Conservation (phyloP, 2,797 vertebrate species). For the Falco naumanni region DNA sequence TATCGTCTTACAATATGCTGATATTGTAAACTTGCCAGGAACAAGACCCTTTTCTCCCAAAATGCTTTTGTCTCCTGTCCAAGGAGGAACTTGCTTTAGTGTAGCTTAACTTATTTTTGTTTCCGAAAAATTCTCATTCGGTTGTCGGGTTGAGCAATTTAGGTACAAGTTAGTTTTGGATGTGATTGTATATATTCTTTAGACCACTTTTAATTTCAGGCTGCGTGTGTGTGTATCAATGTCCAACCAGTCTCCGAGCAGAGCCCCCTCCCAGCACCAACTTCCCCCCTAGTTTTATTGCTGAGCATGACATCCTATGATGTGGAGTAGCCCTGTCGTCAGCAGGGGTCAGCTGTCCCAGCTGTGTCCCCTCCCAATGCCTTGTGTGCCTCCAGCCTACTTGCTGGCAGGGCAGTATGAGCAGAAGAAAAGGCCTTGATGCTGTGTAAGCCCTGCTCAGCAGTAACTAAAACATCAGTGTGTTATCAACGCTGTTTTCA, state of each 20-base stretch:
- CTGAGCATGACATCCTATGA: background rate
- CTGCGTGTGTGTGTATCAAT: background rate
- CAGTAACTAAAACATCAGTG: background rate
- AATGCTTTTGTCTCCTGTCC: background rate
- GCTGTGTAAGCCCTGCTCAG: background rate
- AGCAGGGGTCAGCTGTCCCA: background rate
- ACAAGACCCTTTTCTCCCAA: background rate
- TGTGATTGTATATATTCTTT: background rate
- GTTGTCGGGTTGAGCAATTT: background rate
- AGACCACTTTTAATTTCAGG: background rate
- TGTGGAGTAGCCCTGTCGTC: background rate
- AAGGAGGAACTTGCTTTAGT: background rate
- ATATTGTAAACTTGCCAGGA: background rate
- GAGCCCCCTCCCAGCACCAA: rapidly evolving
- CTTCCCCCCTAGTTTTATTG: background rate
- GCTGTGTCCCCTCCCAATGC: background rate
- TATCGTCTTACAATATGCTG: too few relatives aligned
- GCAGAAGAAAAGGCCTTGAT: background rate
- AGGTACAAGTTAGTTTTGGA: background rate
- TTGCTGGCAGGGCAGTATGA: rapidly evolving
- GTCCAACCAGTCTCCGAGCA: background rate
- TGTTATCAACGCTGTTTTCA: background rate
- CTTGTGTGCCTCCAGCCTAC: background rate
- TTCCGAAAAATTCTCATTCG: background rate
- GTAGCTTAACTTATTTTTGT: background rate